Percentiles rank a stretch among this genome's conserved stretches.
Conservation (phyloP, 2,888 invertebrate species). For the Galeopsomyia nigrocyanea region DNA sequence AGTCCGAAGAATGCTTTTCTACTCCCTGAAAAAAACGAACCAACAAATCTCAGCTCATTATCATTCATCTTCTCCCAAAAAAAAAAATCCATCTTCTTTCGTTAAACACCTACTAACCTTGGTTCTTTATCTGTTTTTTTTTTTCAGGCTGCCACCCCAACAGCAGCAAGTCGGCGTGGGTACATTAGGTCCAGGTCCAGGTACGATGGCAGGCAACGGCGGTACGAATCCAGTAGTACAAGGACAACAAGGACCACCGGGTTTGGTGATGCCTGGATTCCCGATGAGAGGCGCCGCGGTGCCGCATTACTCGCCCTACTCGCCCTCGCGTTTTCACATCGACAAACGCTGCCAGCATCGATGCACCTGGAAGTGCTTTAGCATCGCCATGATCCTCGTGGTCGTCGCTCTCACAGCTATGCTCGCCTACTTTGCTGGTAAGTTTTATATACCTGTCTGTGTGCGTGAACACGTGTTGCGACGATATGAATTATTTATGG, state of each 20-base stretch:
- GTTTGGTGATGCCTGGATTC: slow-evolving; percentile 89
- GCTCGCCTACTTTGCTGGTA: slow-evolving; percentile 96
- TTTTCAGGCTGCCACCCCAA: slow-evolving; percentile 71
- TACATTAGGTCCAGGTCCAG: slow-evolving; percentile 70
- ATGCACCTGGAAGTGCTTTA: slow-evolving; percentile 97
- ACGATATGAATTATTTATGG: not conserved
- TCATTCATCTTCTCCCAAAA: too few relatives aligned
- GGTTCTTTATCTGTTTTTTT: too few relatives aligned
- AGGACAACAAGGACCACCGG: slow-evolving; percentile 75
- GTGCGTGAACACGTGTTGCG: not conserved
- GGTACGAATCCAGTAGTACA: slow-evolving; percentile 72
- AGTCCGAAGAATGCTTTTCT: too few relatives aligned
- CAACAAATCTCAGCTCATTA: too few relatives aligned
- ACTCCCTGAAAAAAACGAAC: too few relatives aligned
- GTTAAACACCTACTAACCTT: too few relatives aligned
- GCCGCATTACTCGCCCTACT: slow-evolving; percentile 90
- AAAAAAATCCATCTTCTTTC: too few relatives aligned
- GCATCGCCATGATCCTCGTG: slow-evolving; percentile 92
- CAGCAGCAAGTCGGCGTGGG: slow-evolving; percentile 64
- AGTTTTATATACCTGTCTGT: slow-evolving; percentile 64
- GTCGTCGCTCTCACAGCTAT: slow-evolving; percentile 92
- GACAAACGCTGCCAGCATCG: slow-evolving; percentile 94
- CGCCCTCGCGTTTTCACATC: slow-evolving; percentile 93
- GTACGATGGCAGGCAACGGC: slow-evolving; percentile 70
- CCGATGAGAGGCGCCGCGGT: slow-evolving; percentile 81